Evolutionary conservation across 1,140 invertebrate species (phyloP).

Genomic region (Planococcus citri): DNA sequence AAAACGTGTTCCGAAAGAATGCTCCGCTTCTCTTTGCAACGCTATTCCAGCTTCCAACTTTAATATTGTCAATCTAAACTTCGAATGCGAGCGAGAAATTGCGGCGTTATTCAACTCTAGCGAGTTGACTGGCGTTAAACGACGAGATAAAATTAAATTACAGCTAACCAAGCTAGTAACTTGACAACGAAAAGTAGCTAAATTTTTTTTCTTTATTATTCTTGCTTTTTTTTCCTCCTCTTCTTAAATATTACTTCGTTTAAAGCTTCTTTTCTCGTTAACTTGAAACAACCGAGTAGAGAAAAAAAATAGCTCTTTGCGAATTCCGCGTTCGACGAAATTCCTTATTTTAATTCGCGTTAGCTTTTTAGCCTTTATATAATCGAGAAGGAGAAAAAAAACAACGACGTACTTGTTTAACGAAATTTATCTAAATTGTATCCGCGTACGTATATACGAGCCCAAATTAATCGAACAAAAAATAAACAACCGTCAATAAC

Average conservation of each 20-base stretch:
- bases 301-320: background rate
- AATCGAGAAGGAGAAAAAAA: background rate
- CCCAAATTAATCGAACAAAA: background rate
- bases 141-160: slow-evolving; percentile 8
- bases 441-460: background rate
- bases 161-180: slow-evolving; percentile 1
- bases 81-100: slow-evolving; percentile 6
- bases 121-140: background rate
- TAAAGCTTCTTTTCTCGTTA: slow-evolving; percentile 7
- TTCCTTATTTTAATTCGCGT: background rate
- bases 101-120: background rate
- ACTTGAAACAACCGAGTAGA: background rate
- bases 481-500: background rate
- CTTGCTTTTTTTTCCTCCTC: background rate
- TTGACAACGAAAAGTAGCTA: slow-evolving; percentile 6
- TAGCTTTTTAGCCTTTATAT: background rate
- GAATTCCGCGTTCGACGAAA: background rate
- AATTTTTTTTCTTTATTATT: slow-evolving; percentile 9
- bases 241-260: background rate
- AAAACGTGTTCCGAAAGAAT: slow-evolving; percentile 14
- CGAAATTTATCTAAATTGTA: background rate
- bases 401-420: background rate
- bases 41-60: background rate
- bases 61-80: slow-evolving; percentile 8
- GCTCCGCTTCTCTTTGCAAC: background rate